Conservation (phyloP, 2,888 invertebrate species). For the Ormyrus thymus region DNA sequence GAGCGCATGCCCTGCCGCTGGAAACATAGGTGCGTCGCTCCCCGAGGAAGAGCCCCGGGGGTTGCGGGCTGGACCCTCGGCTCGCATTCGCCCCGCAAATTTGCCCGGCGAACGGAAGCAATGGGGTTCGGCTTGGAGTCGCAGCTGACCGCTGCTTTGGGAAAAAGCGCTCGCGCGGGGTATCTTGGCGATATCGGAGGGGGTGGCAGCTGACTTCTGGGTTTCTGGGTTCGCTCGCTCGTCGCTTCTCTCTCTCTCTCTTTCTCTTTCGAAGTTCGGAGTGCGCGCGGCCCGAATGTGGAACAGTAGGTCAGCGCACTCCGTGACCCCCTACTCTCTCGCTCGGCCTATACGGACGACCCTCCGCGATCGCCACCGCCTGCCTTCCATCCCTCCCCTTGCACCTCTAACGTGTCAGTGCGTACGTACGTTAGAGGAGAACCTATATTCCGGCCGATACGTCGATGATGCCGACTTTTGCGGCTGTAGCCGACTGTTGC, state of each 20-base stretch:
- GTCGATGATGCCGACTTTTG: too few species aligned
- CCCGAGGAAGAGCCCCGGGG: neutral
- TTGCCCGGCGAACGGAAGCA: too few species aligned
- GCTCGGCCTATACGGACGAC: too few species aligned
- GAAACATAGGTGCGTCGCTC: too few species aligned
- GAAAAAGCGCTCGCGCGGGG: neutral
- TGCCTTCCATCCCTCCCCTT: neutral
- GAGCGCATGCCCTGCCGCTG: neutral
- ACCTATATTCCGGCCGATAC: too few species aligned
- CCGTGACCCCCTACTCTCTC: conserved; percentile 66
- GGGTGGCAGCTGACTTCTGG: conserved; percentile 55
- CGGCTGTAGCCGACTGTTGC: too few species aligned
- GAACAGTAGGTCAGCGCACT: conserved; percentile 74
- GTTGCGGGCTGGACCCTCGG: too few species aligned
- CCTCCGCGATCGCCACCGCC: conserved; percentile 49
- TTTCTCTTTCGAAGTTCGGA: conserved; percentile 58
- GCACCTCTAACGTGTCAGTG: neutral
- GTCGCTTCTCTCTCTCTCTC: conserved; percentile 41
- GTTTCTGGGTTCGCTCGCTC: conserved; percentile 67
- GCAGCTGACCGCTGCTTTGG: too few species aligned
- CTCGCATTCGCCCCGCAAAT: too few species aligned
- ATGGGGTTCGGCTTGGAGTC: too few species aligned
- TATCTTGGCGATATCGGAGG: neutral
- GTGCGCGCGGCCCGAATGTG: conserved; percentile 66
- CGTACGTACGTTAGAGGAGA: too few species aligned